Percentiles rank a stretch among this genome's conserved stretches.
Evolutionary conservation across 2,888 invertebrate species (phyloP).

Genomic region (Diadromus collaris): DNA sequence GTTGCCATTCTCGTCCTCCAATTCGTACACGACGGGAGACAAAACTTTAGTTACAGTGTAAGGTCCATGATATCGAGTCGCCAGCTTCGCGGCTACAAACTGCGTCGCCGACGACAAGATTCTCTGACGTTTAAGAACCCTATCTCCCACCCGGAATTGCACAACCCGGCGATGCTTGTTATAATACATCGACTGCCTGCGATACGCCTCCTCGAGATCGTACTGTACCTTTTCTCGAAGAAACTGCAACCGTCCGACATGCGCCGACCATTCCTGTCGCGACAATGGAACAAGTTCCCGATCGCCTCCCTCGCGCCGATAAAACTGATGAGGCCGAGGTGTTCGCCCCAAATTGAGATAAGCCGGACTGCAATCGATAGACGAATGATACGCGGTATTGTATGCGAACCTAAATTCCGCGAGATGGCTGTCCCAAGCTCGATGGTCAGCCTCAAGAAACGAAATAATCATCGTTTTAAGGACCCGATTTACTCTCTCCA

Average conservation of each 20-base stretch:
- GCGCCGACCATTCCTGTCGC: neutral
- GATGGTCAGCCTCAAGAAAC: conserved; percentile 35
- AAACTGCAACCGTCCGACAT: neutral
- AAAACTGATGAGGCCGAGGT: neutral
- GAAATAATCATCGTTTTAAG: conserved; percentile 41
- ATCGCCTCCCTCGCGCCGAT: neutral
- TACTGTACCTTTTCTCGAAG: neutral
- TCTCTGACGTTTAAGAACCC: too few species aligned
- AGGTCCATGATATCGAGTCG: too few species aligned
- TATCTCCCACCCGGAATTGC: neutral
- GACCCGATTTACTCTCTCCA: conserved; percentile 49
- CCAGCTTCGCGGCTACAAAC: too few species aligned
- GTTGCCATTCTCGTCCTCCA: neutral
- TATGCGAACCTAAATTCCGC: conserved; percentile 50
- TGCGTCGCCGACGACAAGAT: too few species aligned
- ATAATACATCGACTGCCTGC: neutral
- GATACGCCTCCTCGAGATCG: neutral
- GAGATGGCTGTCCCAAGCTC: conserved; percentile 50
- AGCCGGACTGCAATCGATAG: conserved; percentile 33
- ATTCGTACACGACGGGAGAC: too few species aligned
- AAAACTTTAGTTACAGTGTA: too few species aligned
- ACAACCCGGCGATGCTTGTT: neutral
- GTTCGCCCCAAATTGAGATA: conserved; percentile 45
- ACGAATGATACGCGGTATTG: conserved; percentile 46
- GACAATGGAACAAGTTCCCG: neutral